A percentile compares a stretch with the other conserved stretches of the same genome.
phyloP scores from a whole-genome alignment of 1,140 invertebrate genomes.

The Sycobia sp. region DNA sequence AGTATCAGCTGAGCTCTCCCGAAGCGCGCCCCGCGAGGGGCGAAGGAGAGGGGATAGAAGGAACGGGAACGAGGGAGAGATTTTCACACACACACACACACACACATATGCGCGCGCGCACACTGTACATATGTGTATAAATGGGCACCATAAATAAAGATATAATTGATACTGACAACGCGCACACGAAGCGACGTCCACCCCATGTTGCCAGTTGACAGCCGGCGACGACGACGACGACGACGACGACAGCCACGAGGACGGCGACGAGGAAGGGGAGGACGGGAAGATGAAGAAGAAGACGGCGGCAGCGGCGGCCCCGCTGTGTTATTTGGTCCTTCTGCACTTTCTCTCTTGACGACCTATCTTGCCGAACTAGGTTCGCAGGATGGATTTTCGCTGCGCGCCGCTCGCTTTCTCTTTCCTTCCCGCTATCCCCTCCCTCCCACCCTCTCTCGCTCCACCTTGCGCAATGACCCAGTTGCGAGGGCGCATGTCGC shows the following conservation, averaged over 20 bases:
- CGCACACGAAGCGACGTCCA: conserved; percentile 58
- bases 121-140: not conserved
- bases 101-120: not conserved
- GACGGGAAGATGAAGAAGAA: conserved; percentile 25
- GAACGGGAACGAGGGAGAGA: too few species aligned
- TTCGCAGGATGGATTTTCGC: conserved; percentile 49
- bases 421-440: conserved; percentile 29
- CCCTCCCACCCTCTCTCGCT: not conserved
- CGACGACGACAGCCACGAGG: conserved; percentile 37
- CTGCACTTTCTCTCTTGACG: conserved; percentile 45
- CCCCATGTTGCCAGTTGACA: conserved; percentile 47
- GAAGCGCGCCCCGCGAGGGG: too few species aligned
- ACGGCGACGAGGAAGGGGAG: conserved; percentile 45
- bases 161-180: conserved; percentile 60
- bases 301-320: conserved; percentile 30
- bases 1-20: too few species aligned
- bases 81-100: not conserved
- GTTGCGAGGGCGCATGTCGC: conserved; percentile 6
- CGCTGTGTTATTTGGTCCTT: conserved; percentile 36
- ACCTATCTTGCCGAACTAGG: conserved; percentile 51
- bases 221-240: conserved; percentile 42
- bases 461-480: not conserved
- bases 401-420: conserved; percentile 6
- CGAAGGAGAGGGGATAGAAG: too few species aligned
- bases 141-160: too few species aligned